Percentiles rank a stretch among this genome's conserved stretches.
phyloP scores from a whole-genome alignment of 2,113 vertebrate species.

The Psittacula cyanocephala region DNA sequence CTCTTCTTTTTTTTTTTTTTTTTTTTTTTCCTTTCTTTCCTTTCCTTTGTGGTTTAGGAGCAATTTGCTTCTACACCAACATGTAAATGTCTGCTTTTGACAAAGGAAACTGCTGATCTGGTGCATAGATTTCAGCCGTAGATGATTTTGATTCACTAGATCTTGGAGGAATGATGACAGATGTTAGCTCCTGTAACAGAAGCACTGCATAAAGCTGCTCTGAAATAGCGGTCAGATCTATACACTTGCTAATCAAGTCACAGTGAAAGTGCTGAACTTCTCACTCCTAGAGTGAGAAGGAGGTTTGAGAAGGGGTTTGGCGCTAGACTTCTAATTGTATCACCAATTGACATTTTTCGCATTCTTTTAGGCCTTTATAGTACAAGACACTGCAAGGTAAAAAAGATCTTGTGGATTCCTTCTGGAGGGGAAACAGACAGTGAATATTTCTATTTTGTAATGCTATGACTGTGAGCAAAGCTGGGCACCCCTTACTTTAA shows the following conservation, averaged over 20 bases:
- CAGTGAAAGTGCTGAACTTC: neutral
- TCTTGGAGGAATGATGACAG: neutral
- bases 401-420: neutral
- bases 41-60: neutral
- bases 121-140: neutral
- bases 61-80: neutral
- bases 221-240: neutral
- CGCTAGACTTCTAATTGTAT: slow-evolving; percentile 51
- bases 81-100: neutral
- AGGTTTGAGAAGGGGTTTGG: neutral
- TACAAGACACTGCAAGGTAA: neutral
- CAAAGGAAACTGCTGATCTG: neutral
- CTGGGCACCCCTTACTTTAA: neutral
- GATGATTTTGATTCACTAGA: neutral
- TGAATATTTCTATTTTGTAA: neutral
- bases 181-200: neutral
- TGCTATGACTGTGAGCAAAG: neutral
- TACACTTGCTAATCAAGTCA: neutral
- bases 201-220: neutral
- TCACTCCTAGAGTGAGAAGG: neutral
- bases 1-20: too few relatives aligned
- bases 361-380: neutral
- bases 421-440: neutral
- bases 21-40: neutral
- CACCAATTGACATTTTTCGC: neutral